Conservation (phyloP, 2,113 vertebrate species). For the Limnothrissa miodon region DNA sequence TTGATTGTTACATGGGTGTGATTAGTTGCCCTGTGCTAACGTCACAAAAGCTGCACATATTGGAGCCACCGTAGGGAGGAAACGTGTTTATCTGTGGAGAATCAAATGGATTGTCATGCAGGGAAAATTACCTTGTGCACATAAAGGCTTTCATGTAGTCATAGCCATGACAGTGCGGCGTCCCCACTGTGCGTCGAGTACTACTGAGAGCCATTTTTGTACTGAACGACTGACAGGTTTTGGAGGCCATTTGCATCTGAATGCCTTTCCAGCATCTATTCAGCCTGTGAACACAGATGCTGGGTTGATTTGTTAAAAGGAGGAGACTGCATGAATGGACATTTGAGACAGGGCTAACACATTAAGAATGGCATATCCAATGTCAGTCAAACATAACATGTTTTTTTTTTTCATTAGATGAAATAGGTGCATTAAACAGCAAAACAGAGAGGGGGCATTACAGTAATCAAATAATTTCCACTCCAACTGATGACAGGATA, state of each 20-base stretch:
- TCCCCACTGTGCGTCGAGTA: not conserved
- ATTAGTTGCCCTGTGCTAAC: not conserved
- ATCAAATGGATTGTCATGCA: conserved; percentile 1
- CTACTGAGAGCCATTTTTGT: not conserved
- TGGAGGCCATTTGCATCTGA: not conserved
- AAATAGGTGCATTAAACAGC: no score
- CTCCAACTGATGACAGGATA: no score
- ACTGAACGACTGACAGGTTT: not conserved
- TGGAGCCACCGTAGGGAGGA: not conserved
- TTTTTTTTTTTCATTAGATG: not conserved
- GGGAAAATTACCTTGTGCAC: not conserved
- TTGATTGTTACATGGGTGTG: not conserved
- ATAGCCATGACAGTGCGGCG: not conserved
- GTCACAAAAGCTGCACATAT: not conserved
- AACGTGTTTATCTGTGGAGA: not conserved
- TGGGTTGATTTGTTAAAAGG: not conserved
- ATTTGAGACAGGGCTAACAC: not conserved
- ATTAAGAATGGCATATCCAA: not conserved
- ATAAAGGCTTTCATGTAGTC: not conserved
- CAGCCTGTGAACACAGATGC: not conserved
- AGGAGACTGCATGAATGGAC: not conserved
- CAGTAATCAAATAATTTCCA: no score
- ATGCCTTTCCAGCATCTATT: not conserved
- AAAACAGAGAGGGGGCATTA: no score
- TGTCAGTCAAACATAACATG: not conserved